Evolutionary conservation across 1,140 invertebrate species (phyloP), one percentile per base, ranked within the genome.

Genomic region (Diorhabda sublineata): DNA sequence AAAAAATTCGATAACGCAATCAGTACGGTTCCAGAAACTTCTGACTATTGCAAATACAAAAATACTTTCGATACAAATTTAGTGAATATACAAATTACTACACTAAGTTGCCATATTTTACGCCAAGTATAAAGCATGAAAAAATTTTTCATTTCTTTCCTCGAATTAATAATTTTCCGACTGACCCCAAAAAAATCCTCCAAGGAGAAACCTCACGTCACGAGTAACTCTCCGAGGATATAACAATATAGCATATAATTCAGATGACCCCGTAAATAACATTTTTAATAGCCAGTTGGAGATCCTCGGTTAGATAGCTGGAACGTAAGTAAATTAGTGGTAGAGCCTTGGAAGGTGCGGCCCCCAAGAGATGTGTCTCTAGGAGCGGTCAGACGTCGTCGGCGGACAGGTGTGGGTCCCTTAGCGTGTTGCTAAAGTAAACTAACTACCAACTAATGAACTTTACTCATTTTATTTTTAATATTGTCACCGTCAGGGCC

Each of bases 351-450:
- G 66, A 71, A 77, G 77, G 77, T 73, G 77, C 75, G 75, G 77
- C 70, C 76, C 77, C 77, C 77, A 6, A 52, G 72, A 68, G 77
- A 78, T 76, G 77, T 78, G 76, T 77, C 76, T 74, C 72, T 77
- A 78, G 77, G 77, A 77, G 77, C 75, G 77, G 74, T 71, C 47
- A 67, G 62, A 56, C 72, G 71, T 75, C 73, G 73, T 66, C 67
- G 70, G 73, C 72, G 73, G 73, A 71, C 69, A 73, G 77, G 77
- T 69, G 75, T 76, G 77, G 73, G 72, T 77, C 77, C 77, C 77
- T 77, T 78, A 76, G 77, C 77, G 77, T 78, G 77, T 71, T 73
- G 68, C 75, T 71, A 73, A 78, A 78, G 76, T 78, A 77, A 78
- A 78, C 77, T 76, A 61, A 73, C 59, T 62, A 70, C 73, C 73